These are phyloP conservation scores for Erythrolamprus reginae DNA, from an alignment of 2,113 vertebrate species.

Conservation along the genomic window DNA sequence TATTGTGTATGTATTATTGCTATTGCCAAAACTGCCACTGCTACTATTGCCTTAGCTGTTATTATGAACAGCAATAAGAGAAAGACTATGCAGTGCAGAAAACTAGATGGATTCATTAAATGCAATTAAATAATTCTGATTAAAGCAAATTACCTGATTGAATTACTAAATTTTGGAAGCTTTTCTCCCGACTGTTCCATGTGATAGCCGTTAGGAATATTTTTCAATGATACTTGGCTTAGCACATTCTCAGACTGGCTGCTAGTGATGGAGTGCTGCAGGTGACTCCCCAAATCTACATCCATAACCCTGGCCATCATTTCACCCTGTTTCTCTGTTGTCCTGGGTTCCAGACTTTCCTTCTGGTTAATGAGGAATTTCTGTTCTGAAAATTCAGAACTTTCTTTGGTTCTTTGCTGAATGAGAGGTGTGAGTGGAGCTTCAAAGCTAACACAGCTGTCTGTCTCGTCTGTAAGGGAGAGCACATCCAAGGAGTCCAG, in stretches of 20 bases:
- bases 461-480: conserved; percentile 93
- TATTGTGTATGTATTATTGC: neutral
- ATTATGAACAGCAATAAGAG: neutral
- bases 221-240: conserved; percentile 79
- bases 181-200: conserved; percentile 67
- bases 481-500: conserved; percentile 91
- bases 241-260: conserved; percentile 92
- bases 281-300: conserved; percentile 77
- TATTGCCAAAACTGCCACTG: neutral
- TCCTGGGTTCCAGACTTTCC: conserved; percentile 68
- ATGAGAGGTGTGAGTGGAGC: conserved; percentile 92
- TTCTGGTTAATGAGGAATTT: conserved; percentile 58
- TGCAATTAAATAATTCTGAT: neutral
- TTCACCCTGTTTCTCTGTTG: conserved; percentile 71
- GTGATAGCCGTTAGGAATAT: conserved; percentile 86
- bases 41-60: too few relatives aligned
- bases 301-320: conserved; percentile 52
- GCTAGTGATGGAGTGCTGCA: conserved; percentile 87
- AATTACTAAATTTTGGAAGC: conserved; percentile 77
- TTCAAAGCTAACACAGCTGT: conserved; percentile 96
- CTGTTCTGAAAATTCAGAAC: conserved; percentile 79
- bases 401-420: conserved; percentile 88
- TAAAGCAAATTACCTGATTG: conserved; percentile 77
- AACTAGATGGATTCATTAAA: neutral
- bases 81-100: neutral